A percentile compares a stretch with the other conserved stretches of the same genome.
phyloP scores from a whole-genome alignment of 2,797 vertebrate species.

The Staurois parvus region DNA sequence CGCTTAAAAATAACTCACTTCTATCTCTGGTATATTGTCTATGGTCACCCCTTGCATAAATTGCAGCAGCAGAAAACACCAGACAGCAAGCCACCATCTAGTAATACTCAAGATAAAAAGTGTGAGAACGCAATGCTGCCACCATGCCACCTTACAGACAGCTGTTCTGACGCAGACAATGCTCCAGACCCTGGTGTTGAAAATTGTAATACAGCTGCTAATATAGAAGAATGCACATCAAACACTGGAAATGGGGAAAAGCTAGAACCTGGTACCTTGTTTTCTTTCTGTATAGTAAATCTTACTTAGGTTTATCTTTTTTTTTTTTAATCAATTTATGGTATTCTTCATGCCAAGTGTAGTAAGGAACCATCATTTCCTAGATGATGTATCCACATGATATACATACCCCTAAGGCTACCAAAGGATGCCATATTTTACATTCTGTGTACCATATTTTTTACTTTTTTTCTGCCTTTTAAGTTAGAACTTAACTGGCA shows the following conservation, averaged over 20 bases:
- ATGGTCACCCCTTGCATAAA: constrained; percentile 80
- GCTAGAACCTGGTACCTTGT: constrained; percentile 68
- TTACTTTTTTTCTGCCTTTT: too few relatives aligned
- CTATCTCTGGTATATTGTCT: constrained; percentile 92
- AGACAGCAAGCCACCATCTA: background rate
- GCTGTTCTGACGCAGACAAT: background rate
- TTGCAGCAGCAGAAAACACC: constrained; percentile 11
- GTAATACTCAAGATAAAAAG: background rate
- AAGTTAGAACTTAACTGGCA: too few relatives aligned
- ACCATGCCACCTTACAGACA: background rate
- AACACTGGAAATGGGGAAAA: constrained; percentile 70
- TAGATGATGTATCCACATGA: too few relatives aligned
- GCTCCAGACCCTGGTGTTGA: constrained; percentile 39
- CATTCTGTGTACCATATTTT: too few relatives aligned
- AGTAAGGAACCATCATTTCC: too few relatives aligned
- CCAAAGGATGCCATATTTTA: too few relatives aligned
- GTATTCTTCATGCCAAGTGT: too few relatives aligned
- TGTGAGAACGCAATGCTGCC: constrained; percentile 10
- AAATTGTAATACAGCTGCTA: constrained; percentile 27
- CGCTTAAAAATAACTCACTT: constrained; percentile 85
- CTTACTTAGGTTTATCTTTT: too few relatives aligned
- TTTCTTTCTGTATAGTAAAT: background rate
- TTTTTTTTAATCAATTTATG: too few relatives aligned
- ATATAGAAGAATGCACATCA: constrained; percentile 41
- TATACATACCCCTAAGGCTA: too few relatives aligned